A percentile compares a stretch with the other conserved stretches of the same genome.
These are phyloP conservation scores for Steinernema feltiae DNA, from an alignment of 1,140 invertebrate genomes.

Conservation along the genomic window DNA sequence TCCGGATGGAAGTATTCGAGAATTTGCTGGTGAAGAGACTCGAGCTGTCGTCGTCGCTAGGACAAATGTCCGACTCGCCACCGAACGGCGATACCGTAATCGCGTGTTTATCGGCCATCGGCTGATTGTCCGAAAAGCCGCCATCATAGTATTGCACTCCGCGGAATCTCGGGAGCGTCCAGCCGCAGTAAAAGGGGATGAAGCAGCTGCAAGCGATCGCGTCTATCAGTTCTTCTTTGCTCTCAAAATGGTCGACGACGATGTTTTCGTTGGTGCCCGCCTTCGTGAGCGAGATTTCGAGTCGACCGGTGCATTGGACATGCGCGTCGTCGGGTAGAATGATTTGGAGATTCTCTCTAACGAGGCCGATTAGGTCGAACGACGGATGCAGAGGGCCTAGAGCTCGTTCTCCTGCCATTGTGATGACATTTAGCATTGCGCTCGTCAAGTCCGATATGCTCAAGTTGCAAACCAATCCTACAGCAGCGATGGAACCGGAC, in stretches of 20 bases:
- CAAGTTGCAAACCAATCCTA: slow-evolving; percentile 81
- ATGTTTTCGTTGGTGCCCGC: slow-evolving; percentile 79
- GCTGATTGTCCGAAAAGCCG: slow-evolving; percentile 89
- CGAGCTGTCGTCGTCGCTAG: slow-evolving; percentile 68
- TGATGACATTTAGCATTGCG: slow-evolving; percentile 52
- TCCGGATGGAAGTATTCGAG: slow-evolving; percentile 86
- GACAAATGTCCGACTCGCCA: slow-evolving; percentile 96
- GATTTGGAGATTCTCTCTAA: slow-evolving; percentile 75
- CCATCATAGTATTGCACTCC: slow-evolving; percentile 91
- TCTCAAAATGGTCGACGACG: slow-evolving; percentile 81
- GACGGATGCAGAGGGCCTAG: slow-evolving; percentile 90
- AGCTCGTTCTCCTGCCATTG: slow-evolving; percentile 70
- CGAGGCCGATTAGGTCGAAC: slow-evolving; percentile 80
- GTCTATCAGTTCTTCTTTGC: slow-evolving; percentile 84
- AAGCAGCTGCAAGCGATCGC: slow-evolving; percentile 86
- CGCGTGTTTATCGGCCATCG: slow-evolving; percentile 82
- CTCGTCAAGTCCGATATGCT: slow-evolving; percentile 70
- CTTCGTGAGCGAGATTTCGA: slow-evolving; percentile 58
- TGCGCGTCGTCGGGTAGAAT: slow-evolving; percentile 79
- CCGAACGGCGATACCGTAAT: slow-evolving; percentile 94
- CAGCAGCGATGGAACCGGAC: slow-evolving; percentile 86
- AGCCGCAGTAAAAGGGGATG: slow-evolving; percentile 90
- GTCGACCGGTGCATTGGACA: slow-evolving; percentile 16
- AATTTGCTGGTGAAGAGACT: slow-evolving; percentile 68
- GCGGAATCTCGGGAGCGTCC: slow-evolving; percentile 78